phyloP scores from a whole-genome alignment of 1,140 invertebrate species.

The Drosophila oshimai region DNA sequence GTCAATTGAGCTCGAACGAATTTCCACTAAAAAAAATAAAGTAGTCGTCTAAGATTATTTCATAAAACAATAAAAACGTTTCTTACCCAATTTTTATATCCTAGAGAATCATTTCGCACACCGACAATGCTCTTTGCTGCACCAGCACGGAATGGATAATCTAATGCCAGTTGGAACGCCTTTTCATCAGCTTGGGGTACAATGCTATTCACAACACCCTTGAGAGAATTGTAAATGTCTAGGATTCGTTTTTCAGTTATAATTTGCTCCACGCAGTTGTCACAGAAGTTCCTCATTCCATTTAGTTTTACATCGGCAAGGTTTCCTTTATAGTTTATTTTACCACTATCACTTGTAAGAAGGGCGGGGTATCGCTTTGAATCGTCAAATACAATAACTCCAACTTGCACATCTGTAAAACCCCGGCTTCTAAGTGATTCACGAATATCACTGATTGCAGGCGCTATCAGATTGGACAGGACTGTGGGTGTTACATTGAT shows the following conservation, averaged over 20 bases:
- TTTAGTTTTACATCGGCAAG: slow-evolving; percentile 84
- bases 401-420: slow-evolving; percentile 85
- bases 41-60: too few species aligned
- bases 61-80: not conserved
- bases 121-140: slow-evolving; percentile 85
- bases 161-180: slow-evolving; percentile 84
- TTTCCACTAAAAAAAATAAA: slow-evolving; percentile 49
- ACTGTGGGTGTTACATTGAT: slow-evolving; percentile 82
- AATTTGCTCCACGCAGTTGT: slow-evolving; percentile 62
- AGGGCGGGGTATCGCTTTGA: slow-evolving; percentile 83
- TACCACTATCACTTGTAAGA: slow-evolving; percentile 85
- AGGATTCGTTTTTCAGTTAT: slow-evolving; percentile 64
- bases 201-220: slow-evolving; percentile 49
- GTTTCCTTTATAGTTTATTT: slow-evolving; percentile 84
- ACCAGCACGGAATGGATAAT: slow-evolving; percentile 86
- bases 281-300: slow-evolving; percentile 69
- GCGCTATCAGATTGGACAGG: slow-evolving; percentile 81
- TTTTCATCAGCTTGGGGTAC: slow-evolving; percentile 80
- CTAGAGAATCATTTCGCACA: slow-evolving; percentile 73
- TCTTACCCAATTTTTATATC: slow-evolving; percentile 75
- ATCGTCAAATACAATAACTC: slow-evolving; percentile 85
- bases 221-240: slow-evolving; percentile 58
- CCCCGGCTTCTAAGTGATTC: slow-evolving; percentile 83
- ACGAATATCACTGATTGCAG: slow-evolving; percentile 76
- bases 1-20: slow-evolving; percentile 58